Evolutionary conservation across 2,113 vertebrate genomes (phyloP).

Genomic region (Strix aluco): DNA sequence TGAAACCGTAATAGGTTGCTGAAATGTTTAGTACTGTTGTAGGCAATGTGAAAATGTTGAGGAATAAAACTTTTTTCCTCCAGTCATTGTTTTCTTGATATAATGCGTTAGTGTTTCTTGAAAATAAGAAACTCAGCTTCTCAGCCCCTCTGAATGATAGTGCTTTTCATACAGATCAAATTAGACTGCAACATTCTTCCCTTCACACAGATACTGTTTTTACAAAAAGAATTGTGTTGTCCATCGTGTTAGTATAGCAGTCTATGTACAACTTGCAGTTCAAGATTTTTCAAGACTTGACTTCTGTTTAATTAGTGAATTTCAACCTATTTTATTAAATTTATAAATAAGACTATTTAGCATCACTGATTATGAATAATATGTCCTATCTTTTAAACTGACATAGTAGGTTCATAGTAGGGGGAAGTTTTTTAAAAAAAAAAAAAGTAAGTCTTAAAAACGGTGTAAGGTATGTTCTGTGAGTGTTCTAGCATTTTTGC

Average conservation of each 20-base stretch:
- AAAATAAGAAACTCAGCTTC: neutral
- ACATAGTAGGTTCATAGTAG: neutral
- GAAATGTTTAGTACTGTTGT: neutral
- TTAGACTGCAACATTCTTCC: neutral
- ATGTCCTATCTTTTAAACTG: neutral
- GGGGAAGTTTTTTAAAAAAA: neutral
- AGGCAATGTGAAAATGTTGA: neutral
- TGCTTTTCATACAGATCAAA: neutral
- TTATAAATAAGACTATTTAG: neutral
- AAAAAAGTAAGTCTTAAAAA: neutral
- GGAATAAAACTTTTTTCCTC: neutral
- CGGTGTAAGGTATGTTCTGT: neutral
- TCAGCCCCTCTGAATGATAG: neutral
- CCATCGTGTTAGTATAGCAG: neutral
- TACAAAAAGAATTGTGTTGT: neutral
- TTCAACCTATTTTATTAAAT: neutral
- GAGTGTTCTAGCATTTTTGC: neutral
- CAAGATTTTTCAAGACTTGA: neutral
- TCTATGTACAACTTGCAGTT: neutral
- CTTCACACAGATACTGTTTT: neutral
- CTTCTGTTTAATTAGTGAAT: neutral
- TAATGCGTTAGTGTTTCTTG: neutral
- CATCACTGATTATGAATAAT: neutral
- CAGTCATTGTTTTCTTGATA: neutral
- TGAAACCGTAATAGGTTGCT: neutral